Percentiles rank a stretch among this genome's conserved stretches.
Evolutionary conservation across 2,797 vertebrate genomes (phyloP).

Genomic region (Echiichthys vipera): DNA sequence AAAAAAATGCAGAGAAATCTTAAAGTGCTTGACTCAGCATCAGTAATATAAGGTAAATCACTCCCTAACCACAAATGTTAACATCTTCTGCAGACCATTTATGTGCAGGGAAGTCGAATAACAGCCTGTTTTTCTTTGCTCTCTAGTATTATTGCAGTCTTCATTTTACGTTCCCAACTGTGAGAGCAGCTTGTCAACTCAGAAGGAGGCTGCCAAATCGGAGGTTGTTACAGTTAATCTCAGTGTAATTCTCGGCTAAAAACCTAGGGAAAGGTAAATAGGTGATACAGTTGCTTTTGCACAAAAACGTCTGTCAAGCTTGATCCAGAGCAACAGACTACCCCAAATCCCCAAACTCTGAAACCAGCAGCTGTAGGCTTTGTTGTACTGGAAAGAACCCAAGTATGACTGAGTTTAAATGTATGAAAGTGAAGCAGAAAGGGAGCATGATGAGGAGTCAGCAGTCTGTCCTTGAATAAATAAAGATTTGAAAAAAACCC

Average conservation of each 20-base stretch:
- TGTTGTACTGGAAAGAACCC: constrained; percentile 56
- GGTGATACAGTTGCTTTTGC: constrained; percentile 45
- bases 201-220: constrained; percentile 15
- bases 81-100: constrained; percentile 41
- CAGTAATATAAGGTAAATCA: constrained; percentile 35
- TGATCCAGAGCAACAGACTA: constrained; percentile 47
- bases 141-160: constrained; percentile 37
- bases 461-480: constrained; percentile 37
- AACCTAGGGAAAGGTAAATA: constrained; percentile 20
- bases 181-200: not conserved
- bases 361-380: constrained; percentile 37
- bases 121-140: constrained; percentile 31
- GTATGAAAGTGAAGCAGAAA: constrained; percentile 22
- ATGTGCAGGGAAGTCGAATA: constrained; percentile 31
- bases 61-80: constrained; percentile 30
- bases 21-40: constrained; percentile 58
- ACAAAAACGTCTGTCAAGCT: constrained; percentile 47
- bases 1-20: constrained; percentile 14
- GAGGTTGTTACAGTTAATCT: constrained; percentile 25
- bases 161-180: constrained; percentile 27
- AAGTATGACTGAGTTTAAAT: constrained; percentile 52
- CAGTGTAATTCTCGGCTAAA: constrained; percentile 5
- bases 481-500: constrained; percentile 13
- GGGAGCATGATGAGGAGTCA: constrained; percentile 40
- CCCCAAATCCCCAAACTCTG: constrained; percentile 36